Evolutionary conservation across 2,113 vertebrate genomes (phyloP), one percentile per base, ranked within the genome.

Genomic region (Probosciger aterrimus): DNA sequence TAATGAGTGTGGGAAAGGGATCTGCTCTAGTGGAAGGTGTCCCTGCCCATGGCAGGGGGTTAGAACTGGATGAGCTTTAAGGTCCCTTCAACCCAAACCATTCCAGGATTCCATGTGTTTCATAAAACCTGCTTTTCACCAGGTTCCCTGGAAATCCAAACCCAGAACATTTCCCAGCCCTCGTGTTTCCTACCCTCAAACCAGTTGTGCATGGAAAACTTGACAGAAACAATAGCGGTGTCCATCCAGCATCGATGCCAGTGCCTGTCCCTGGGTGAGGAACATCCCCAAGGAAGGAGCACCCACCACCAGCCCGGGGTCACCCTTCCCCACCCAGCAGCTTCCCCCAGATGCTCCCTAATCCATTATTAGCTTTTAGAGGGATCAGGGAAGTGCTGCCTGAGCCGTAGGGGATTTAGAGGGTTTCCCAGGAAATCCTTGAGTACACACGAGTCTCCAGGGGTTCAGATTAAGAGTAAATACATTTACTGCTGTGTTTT

Each of bases 401-500:
- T 14, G 35, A 70, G 84, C 76, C 11, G 0, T 2, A 7, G 41
- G 60, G 68, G 77, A 89, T 80, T 92, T 83, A 35, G 23, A 44
- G 64, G 82, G 79, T 81, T 95, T 91, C 91, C 93, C 82, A 47
- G 37, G 85, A 95, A 92, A 95, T 89, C 88, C 85, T 41, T 46
- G 59, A 88, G 60, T 33, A 73, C 90, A 78, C 88, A 78, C n/a
- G 11, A 52, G 71, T 83, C 84, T 67, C 88, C 55, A 62, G 68
- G 5, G 85, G 71, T 77, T 41, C 52, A 41, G 93, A 91, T 89
- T 53, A 63, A 53, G 88, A 63, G 59, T 35, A 86, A 90, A 92
- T 19, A 63, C n/a, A 49, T 68, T 59, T 49, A 31, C 41, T 23
- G 53, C 25, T 5, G 10, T 4, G 52, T 50, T 37, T 57, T 55